phyloP scores from a whole-genome alignment of 2,797 vertebrate species.

The Tolypeutes matacus region DNA sequence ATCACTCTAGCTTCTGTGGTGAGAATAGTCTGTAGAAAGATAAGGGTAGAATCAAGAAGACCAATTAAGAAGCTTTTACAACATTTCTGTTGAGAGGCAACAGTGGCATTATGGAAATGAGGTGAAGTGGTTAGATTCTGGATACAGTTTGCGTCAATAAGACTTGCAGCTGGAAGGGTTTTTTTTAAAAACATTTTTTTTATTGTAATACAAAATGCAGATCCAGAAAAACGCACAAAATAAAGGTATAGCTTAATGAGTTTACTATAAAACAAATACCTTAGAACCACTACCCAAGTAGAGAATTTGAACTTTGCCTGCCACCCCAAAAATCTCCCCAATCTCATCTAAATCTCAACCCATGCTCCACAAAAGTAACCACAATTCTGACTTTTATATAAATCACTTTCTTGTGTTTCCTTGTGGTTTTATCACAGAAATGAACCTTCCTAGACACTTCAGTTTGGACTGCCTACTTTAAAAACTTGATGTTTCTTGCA shows the following conservation, averaged over 20 bases:
- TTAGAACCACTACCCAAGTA: background rate
- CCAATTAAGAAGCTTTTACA: no score
- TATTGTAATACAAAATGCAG: background rate
- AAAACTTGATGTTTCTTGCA: background rate
- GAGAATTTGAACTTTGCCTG: background rate
- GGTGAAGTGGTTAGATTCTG: no score
- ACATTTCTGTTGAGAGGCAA: no score
- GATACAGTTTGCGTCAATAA: no score
- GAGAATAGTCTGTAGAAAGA: no score
- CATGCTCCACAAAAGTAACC: background rate
- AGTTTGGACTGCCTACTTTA: background rate
- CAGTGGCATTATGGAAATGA: no score
- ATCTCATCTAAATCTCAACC: background rate
- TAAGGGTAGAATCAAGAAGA: no score
- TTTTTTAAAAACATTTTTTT: background rate
- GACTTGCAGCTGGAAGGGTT: no score
- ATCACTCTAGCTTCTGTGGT: no score
- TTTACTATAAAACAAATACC: background rate
- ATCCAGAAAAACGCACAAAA: background rate
- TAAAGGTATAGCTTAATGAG: background rate
- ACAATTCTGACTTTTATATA: background rate
- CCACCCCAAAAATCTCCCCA: background rate
- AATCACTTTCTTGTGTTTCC: background rate
- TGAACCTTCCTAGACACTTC: background rate
- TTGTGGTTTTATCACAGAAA: background rate